Conservation (phyloP, 1,140 invertebrate species). For the Drosophila subpulchrella region DNA sequence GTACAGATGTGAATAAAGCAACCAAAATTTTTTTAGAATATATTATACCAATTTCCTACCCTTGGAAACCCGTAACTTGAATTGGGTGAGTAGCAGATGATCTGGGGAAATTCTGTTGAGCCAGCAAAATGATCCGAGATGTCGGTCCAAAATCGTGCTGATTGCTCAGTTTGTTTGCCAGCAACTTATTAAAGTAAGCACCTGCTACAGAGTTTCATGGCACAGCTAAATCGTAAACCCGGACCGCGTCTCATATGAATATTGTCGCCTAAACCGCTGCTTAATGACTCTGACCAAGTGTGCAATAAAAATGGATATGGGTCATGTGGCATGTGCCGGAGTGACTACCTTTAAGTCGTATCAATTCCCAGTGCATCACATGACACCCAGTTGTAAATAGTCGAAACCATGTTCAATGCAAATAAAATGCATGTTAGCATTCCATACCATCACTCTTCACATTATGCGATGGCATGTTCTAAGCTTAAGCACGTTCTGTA, state of each 20-base stretch:
- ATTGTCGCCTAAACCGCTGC: conserved; percentile 49
- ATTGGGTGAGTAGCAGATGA: conserved; percentile 9
- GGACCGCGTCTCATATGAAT: conserved; percentile 41
- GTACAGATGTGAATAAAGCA: not conserved
- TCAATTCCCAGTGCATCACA: conserved; percentile 33
- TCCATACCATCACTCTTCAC: conserved; percentile 8
- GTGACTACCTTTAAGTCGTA: conserved; percentile 27
- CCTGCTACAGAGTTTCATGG: conserved; percentile 17
- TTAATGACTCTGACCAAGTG: conserved; percentile 45
- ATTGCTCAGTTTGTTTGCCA: conserved; percentile 49
- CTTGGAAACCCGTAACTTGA: not conserved
- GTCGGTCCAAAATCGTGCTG: conserved; percentile 44
- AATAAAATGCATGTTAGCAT: conserved; percentile 21
- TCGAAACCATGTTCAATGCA: conserved; percentile 9
- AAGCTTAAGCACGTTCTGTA: conserved; percentile 14
- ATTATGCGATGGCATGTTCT: conserved; percentile 6
- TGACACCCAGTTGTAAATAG: conserved; percentile 6
- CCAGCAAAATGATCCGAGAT: conserved; percentile 31
- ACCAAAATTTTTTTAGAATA: not conserved
- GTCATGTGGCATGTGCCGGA: conserved; percentile 51
- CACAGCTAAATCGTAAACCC: conserved; percentile 30
- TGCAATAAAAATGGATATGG: conserved; percentile 55
- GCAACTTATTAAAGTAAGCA: conserved; percentile 39
- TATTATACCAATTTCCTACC: not conserved
- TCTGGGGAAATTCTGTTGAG: conserved; percentile 1